Percentiles rank a stretch among this genome's conserved stretches.
Evolutionary conservation across 2,797 vertebrate genomes (phyloP).

Genomic region (Bovichtus variegatus): DNA sequence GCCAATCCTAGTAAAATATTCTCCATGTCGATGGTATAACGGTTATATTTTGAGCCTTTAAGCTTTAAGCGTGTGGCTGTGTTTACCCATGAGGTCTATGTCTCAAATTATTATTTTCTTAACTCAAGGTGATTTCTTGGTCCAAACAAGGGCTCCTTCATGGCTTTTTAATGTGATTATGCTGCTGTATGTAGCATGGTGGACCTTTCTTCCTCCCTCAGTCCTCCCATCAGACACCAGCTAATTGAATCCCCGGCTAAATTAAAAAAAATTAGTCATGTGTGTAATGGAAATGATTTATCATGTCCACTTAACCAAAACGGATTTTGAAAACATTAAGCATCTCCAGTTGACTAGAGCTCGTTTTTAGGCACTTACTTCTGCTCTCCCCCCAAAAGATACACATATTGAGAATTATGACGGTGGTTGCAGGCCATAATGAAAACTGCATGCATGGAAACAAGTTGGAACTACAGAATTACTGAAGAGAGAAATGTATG

Average conservation of each 20-base stretch:
- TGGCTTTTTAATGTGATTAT: conserved; percentile 81
- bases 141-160: conserved; percentile 77
- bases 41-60: conserved; percentile 33
- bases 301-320: conserved; percentile 85
- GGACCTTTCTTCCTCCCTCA: conserved; percentile 69
- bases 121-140: conserved; percentile 76
- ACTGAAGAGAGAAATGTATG: conserved; percentile 25
- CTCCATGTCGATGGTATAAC: conserved; percentile 1
- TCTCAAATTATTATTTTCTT: conserved; percentile 64
- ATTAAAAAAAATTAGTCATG: conserved; percentile 80
- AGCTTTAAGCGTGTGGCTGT: conserved; percentile 23
- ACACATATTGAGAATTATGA: conserved; percentile 43
- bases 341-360: conserved; percentile 71
- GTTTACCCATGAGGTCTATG: conserved; percentile 56
- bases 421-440: conserved; percentile 27
- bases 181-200: conserved; percentile 64
- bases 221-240: conserved; percentile 78
- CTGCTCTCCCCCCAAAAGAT: conserved; percentile 47
- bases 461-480: conserved; percentile 18
- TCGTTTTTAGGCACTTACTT: conserved; percentile 68
- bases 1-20: conserved; percentile 3
- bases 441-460: conserved; percentile 26
- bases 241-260: conserved; percentile 77
- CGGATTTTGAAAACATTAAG: conserved; percentile 80
- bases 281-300: conserved; percentile 83